Evolutionary conservation across 2,113 vertebrate genomes (phyloP).

Genomic region (Tylochromis polylepis): DNA sequence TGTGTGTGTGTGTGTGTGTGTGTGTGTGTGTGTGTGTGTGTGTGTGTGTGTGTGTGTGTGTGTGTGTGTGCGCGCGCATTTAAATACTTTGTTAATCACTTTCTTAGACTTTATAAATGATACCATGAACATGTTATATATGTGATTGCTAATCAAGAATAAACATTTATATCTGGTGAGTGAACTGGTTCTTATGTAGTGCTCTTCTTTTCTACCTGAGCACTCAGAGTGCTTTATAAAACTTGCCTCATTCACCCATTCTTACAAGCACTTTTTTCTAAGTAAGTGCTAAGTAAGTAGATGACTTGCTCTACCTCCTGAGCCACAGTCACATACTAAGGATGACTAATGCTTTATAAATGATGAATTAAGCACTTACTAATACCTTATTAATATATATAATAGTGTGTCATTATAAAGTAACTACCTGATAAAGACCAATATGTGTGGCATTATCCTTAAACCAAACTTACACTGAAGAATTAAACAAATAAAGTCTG

Average conservation of each 20-base stretch:
- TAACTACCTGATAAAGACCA: not conserved
- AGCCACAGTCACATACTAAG: not conserved
- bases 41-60: too few relatives aligned
- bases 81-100: not conserved
- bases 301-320: not conserved
- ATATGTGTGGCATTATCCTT: not conserved
- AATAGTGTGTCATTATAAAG: not conserved
- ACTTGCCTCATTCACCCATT: not conserved
- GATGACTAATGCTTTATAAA: not conserved
- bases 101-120: not conserved
- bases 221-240: not conserved
- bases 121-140: not conserved
- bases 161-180: not conserved
- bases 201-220: not conserved
- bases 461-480: not conserved
- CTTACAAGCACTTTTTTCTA: fast-evolving
- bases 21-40: too few relatives aligned
- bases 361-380: not conserved
- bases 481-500: not conserved
- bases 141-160: not conserved
- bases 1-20: too few relatives aligned
- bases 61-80: not conserved
- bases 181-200: not conserved
- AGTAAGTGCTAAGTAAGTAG: not conserved
- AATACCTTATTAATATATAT: not conserved